phyloP scores from a whole-genome alignment of 2,113 vertebrate species.

The Chamaetylas fuelleborni region DNA sequence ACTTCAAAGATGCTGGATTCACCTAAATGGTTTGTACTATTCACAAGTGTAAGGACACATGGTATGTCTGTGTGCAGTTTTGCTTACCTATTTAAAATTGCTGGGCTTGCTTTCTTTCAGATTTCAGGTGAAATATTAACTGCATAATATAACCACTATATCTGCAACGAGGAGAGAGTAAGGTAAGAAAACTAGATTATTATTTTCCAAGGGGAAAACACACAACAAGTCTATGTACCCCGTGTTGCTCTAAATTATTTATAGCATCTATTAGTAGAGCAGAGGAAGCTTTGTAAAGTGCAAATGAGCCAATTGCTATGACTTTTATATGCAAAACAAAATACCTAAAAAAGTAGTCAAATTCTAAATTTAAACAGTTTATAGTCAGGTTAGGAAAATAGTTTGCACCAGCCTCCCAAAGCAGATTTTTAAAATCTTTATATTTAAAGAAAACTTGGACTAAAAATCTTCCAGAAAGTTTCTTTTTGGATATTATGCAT shows the following conservation, averaged over 20 bases:
- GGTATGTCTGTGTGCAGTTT: neutral
- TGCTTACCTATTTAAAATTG: neutral
- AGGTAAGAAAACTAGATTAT: neutral
- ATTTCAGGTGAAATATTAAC: neutral
- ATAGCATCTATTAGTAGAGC: neutral
- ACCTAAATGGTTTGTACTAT: neutral
- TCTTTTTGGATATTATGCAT: neutral
- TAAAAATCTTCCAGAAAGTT: neutral
- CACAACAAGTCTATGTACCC: neutral
- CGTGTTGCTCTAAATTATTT: conserved; percentile 21
- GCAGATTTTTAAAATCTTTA: neutral
- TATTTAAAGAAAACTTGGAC: neutral
- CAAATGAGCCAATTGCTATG: conserved; percentile 1
- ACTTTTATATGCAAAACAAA: conserved; percentile 9
- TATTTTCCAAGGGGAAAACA: neutral
- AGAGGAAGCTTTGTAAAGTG: neutral
- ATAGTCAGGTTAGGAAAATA: neutral
- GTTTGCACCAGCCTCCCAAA: neutral
- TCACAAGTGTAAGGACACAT: neutral
- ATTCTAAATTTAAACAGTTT: conserved; percentile 5
- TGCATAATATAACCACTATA: neutral
- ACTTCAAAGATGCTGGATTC: neutral
- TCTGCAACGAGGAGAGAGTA: neutral
- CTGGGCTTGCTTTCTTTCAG: neutral
- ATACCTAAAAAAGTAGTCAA: neutral